phyloP scores from a whole-genome alignment of 2,888 invertebrate species.

The Philereme transversata region DNA sequence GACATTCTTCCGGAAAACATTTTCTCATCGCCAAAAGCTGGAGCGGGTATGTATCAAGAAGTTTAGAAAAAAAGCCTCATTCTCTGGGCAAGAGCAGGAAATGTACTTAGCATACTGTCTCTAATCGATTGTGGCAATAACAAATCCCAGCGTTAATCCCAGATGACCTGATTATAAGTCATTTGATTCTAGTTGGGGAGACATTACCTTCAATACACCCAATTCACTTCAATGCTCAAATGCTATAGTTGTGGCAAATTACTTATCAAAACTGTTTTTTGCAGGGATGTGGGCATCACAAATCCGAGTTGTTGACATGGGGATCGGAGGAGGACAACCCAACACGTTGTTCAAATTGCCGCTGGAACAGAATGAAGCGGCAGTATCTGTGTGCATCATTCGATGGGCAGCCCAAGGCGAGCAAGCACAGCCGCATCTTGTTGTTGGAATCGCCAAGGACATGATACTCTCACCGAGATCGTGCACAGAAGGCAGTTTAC shows the following conservation, averaged over 20 bases:
- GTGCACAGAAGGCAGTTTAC: slow-evolving; percentile 92
- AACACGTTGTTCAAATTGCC: slow-evolving; percentile 90
- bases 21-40: slow-evolving; percentile 98
- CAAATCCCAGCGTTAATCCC: slow-evolving; percentile 79
- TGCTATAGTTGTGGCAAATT: not conserved
- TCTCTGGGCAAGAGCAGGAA: slow-evolving; percentile 81
- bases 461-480: slow-evolving; percentile 94
- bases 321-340: slow-evolving; percentile 83
- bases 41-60: slow-evolving; percentile 76
- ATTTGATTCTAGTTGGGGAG: slow-evolving; percentile 80
- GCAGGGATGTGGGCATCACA: slow-evolving; percentile 97
- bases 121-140: slow-evolving; percentile 81
- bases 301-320: slow-evolving; percentile 94
- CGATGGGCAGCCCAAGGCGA: slow-evolving; percentile 87
- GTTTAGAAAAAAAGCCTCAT: slow-evolving; percentile 57
- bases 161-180: slow-evolving; percentile 66
- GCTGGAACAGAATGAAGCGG: slow-evolving; percentile 98
- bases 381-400: slow-evolving; percentile 93
- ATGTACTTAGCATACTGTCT: slow-evolving; percentile 66
- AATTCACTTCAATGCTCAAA: not conserved
- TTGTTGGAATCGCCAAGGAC: slow-evolving; percentile 96
- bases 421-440: slow-evolving; percentile 78
- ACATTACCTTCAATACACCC: slow-evolving; percentile 47
- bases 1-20: slow-evolving; percentile 96
- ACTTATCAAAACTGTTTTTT: slow-evolving; percentile 3